A percentile compares a stretch with the other conserved stretches of the same genome.
Conservation (phyloP, 2,797 vertebrate species). For the Salarias fasciatus region DNA sequence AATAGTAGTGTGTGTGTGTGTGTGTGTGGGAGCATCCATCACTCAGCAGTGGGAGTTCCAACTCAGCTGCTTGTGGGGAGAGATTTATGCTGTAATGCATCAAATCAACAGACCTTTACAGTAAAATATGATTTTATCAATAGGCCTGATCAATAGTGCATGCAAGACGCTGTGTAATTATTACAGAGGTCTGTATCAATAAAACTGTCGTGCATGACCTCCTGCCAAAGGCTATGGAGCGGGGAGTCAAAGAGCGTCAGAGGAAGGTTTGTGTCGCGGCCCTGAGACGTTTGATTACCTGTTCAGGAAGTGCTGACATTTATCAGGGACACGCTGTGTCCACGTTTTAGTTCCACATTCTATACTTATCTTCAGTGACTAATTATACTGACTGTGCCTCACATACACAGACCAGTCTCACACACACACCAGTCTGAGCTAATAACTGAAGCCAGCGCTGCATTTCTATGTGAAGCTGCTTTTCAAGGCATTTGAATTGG, state of each 20-base stretch:
- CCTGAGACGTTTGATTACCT: slow-evolving; percentile 65
- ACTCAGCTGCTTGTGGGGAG: slow-evolving; percentile 65
- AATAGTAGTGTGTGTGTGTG: slow-evolving; percentile 67
- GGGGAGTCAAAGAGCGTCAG: slow-evolving; percentile 51
- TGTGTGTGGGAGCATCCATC: slow-evolving; percentile 73
- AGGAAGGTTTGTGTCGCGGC: slow-evolving; percentile 49
- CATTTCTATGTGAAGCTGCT: too few relatives aligned
- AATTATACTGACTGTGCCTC: too few relatives aligned
- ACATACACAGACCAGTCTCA: too few relatives aligned
- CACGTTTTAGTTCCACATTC: slow-evolving; percentile 19
- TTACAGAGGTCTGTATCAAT: slow-evolving; percentile 83
- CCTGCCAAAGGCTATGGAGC: slow-evolving; percentile 60
- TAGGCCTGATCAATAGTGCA: slow-evolving; percentile 84
- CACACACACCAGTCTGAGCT: too few relatives aligned
- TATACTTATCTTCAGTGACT: too few relatives aligned
- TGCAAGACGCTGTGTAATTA: slow-evolving; percentile 81
- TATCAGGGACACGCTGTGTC: slow-evolving; percentile 17
- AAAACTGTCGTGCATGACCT: slow-evolving; percentile 79
- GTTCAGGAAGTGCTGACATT: slow-evolving; percentile 39
- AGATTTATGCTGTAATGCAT: slow-evolving; percentile 78
- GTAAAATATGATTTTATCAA: slow-evolving; percentile 88
- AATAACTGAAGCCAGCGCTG: too few relatives aligned
- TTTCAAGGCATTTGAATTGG: slow-evolving; percentile 9
- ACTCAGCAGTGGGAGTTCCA: slow-evolving; percentile 66
- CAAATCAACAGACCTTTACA: slow-evolving; percentile 82